These are phyloP conservation scores for Scomberomorus guttatus DNA, from an alignment of 2,797 vertebrate species.

Conservation along the genomic window DNA sequence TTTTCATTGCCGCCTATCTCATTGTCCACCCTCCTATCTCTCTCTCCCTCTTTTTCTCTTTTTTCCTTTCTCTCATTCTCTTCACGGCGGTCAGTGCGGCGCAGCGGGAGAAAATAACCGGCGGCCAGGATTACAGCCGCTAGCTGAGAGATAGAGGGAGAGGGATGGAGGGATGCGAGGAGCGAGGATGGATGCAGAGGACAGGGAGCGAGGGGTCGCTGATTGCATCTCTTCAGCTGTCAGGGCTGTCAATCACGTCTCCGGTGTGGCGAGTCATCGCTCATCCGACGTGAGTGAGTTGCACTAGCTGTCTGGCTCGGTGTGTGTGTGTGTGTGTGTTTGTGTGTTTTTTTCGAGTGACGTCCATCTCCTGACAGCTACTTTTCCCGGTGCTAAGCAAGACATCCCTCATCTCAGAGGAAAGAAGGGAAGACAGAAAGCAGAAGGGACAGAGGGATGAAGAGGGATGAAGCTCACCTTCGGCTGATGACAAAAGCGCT, in stretches of 20 bases:
- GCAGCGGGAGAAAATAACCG: constrained; percentile 69
- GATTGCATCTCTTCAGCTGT: constrained; percentile 83
- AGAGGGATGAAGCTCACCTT: constrained; percentile 87
- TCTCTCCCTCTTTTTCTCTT: neutral
- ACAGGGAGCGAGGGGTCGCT: constrained; percentile 73
- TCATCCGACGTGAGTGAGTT: constrained; percentile 53
- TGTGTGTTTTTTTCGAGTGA: constrained; percentile 34
- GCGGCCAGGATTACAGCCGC: constrained; percentile 63
- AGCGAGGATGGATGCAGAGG: constrained; percentile 50
- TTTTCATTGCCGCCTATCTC: constrained; percentile 65
- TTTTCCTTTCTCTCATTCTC: constrained; percentile 34
- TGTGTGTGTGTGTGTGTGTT: constrained; percentile 44
- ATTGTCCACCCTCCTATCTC: constrained; percentile 43
- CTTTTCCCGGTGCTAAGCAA: constrained; percentile 63
- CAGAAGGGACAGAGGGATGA: constrained; percentile 36
- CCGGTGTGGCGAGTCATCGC: constrained; percentile 79
- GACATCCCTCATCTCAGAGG: constrained; percentile 61
- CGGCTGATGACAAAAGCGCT: constrained; percentile 97
- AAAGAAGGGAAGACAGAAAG: constrained; percentile 54
- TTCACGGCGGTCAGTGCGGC: constrained; percentile 40
- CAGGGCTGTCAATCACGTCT: constrained; percentile 77
- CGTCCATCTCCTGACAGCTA: constrained; percentile 63
- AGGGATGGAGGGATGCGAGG: constrained; percentile 1
- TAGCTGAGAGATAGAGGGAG: constrained; percentile 40
- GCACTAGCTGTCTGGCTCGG: constrained; percentile 53